A percentile compares a stretch with the other conserved stretches of the same genome.
phyloP scores from a whole-genome alignment of 2,113 vertebrate species.

The Albula glossodonta region DNA sequence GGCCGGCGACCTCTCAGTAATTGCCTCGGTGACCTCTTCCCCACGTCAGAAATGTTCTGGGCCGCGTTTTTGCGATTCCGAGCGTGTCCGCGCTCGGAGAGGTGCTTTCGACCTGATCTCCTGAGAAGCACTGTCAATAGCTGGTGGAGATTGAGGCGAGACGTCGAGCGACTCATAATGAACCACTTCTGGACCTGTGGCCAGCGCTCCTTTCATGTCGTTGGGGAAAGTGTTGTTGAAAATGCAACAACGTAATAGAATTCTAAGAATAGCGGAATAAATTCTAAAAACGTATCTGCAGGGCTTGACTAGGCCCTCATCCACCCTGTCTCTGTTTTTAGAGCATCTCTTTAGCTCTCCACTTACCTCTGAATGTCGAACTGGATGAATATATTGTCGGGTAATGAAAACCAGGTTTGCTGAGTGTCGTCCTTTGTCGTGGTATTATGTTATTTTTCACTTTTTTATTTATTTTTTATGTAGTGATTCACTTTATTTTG shows the following conservation, averaged over 20 bases:
- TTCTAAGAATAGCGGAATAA: not conserved
- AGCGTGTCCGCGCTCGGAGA: not conserved
- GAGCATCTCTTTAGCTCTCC: not conserved
- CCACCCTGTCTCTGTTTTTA: not conserved
- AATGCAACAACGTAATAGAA: not conserved
- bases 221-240: not conserved
- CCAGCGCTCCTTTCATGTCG: not conserved
- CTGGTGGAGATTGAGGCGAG: not conserved
- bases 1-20: not conserved
- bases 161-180: not conserved
- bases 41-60: not conserved
- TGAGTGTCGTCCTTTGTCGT: too few species aligned
- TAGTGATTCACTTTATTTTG: not conserved
- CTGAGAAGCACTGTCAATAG: not conserved
- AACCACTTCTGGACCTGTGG: not conserved
- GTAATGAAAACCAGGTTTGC: not conserved
- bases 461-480: not conserved
- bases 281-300: too few species aligned
- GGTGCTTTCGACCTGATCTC: slow-evolving; percentile 1
- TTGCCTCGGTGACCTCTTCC: not conserved
- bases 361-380: not conserved
- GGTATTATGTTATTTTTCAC: too few species aligned
- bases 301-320: too few species aligned
- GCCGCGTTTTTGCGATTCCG: not conserved
- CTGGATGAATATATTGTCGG: not conserved